phyloP scores from a whole-genome alignment of 2,113 vertebrate species.

The Elanus axillaris region DNA sequence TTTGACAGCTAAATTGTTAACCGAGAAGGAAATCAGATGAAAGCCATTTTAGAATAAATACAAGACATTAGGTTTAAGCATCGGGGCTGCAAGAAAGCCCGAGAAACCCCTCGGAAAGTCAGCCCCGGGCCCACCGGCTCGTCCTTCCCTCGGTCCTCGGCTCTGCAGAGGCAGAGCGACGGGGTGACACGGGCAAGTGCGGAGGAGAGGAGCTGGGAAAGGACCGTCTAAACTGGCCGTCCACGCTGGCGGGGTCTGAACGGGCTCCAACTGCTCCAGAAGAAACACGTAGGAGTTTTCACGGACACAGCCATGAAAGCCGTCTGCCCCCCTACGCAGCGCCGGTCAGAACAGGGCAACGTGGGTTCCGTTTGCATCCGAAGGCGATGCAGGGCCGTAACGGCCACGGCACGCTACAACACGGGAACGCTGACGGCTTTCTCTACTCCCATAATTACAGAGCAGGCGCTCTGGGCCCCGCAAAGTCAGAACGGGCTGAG shows the following conservation, averaged over 20 bases:
- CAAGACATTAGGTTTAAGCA: slow-evolving; percentile 68
- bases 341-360: rapidly evolving
- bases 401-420: rapidly evolving
- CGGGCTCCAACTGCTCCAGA: background rate
- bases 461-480: rapidly evolving
- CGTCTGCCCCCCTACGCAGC: background rate
- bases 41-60: slow-evolving; percentile 75
- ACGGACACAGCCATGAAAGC: background rate
- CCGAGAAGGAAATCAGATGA: slow-evolving; percentile 74
- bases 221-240: background rate
- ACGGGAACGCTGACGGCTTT: rapidly evolving
- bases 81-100: slow-evolving; percentile 49
- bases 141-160: background rate
- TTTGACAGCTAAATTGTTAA: slow-evolving; percentile 79
- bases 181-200: background rate
- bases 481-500: background rate
- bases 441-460: rapidly evolving
- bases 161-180: background rate
- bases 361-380: background rate
- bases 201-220: background rate
- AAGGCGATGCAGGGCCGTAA: rapidly evolving
- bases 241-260: background rate
- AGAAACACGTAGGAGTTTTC: background rate
- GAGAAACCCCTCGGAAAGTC: background rate
- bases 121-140: background rate